Base-by-base conservation (phyloP, 2,113 vertebrate species). In the Neoarius graeffei region DNA sequence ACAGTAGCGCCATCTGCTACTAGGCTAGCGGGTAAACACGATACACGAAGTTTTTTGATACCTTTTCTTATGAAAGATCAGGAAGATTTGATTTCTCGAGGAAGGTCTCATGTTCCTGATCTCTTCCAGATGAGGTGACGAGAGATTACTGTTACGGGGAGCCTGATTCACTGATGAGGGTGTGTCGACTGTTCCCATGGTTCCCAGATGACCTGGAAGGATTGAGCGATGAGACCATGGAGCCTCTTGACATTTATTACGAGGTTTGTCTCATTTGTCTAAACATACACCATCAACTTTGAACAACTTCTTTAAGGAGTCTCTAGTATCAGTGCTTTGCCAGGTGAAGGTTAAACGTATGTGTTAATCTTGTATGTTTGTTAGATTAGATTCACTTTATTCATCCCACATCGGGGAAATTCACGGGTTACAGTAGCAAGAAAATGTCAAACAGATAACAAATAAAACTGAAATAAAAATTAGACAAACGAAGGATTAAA, bases 121-220 rank as follows among this genome's bases (percentile, higher is more conserved):
- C 81, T 62, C 86, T 69, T 76, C 57, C 94, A 99, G 98, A 97
- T 84, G 98, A 99, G 92, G 96, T 98, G 56, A 98, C 97, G 5
- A 96, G 97, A 48, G 98, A 99, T 92, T 99, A 96, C 0, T 93
- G 97, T 1, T 94, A 98, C 0, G 97, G 98, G 17, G 98, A 99
- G 91, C 88, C 91, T 0, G 91, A 98, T 88, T 92, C 94, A 3
- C 92, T 98, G 90, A 86, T 98, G 90, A 96, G 97, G 91, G 96
- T 80, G 19, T 99, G 98, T 88, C 90, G 96, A 48, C 89, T 99
- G 90, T 92, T 98, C 80, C 98, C 98, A 0, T 99, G 98, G 98
- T 89, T 92, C 52, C 94, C 96, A 0, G 0, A 87, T 17, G 95
- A 97, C 57, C 52, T 96, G 77, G 77, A 93, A 87, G 95, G 92